Evolutionary conservation across 2,113 vertebrate genomes (phyloP).

Genomic region (Columba livia): DNA sequence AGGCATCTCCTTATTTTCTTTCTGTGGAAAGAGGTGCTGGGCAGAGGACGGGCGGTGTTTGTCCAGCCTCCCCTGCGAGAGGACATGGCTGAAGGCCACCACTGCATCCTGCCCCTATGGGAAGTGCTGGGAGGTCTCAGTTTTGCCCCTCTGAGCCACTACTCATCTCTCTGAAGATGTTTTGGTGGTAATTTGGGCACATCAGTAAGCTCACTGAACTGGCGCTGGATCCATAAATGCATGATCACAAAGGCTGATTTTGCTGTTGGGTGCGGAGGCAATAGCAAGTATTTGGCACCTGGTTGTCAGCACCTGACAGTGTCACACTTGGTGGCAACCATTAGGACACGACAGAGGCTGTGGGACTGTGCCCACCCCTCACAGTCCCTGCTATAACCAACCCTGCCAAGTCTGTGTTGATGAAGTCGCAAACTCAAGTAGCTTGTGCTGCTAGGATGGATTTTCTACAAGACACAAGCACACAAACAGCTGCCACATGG

Average conservation of each 20-base stretch:
- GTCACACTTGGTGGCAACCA: not conserved
- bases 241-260: not conserved
- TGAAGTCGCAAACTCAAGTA: not conserved
- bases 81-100: not conserved
- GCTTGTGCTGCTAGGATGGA: not conserved
- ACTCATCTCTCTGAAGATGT: not conserved
- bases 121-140: not conserved
- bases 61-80: not conserved
- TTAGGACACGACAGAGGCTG: not conserved
- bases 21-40: not conserved
- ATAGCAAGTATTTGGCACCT: not conserved
- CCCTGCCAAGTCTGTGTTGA: not conserved
- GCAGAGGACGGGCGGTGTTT: not conserved
- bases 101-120: not conserved
- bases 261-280: not conserved
- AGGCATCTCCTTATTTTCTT: not conserved
- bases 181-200: not conserved
- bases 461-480: not conserved
- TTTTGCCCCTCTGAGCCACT: not conserved
- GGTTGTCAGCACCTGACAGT: not conserved
- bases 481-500: rapidly evolving
- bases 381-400: not conserved
- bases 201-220: not conserved
- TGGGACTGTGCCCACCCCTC: not conserved
- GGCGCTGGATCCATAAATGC: not conserved